Percentiles rank a stretch among this genome's conserved stretches.
These are phyloP conservation scores for Podotricha telesiphe DNA, from an alignment of 2,888 invertebrate species.

Conservation along the genomic window DNA sequence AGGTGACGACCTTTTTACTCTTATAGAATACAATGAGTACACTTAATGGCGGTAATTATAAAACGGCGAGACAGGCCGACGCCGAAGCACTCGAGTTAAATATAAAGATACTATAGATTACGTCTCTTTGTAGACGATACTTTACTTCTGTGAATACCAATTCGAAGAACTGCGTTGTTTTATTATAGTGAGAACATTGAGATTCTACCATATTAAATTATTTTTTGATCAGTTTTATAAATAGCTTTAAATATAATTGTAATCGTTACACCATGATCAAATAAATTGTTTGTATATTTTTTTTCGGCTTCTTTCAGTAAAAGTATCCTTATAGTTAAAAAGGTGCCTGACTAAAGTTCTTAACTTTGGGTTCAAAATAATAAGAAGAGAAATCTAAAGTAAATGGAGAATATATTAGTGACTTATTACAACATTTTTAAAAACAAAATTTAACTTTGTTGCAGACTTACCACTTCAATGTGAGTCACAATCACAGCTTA, in stretches of 20 bases:
- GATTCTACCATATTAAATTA: background rate
- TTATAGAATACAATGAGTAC: constrained; percentile 16
- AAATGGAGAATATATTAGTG: no score
- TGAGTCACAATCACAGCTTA: constrained; percentile 34
- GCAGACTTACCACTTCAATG: constrained; percentile 18
- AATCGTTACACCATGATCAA: no score
- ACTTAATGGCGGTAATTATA: constrained; percentile 36
- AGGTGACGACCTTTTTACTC: constrained; percentile 30
- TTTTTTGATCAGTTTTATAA: background rate
- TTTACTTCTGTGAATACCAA: background rate
- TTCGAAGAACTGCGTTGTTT: background rate
- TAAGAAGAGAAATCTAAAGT: no score
- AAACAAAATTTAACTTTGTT: background rate
- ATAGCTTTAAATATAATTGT: background rate
- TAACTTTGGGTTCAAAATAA: no score
- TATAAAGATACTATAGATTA: constrained; percentile 35
- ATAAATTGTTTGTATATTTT: no score
- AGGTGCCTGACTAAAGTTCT: background rate
- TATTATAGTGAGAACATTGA: background rate
- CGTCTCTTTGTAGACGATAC: constrained; percentile 19
- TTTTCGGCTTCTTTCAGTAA: no score
- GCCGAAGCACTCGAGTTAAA: constrained; percentile 29
- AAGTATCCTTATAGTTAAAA: background rate
- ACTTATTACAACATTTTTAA: background rate
- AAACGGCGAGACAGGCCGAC: constrained; percentile 35